Evolutionary conservation across 2,113 vertebrate species (phyloP).

Genomic region (Menura novaehollandiae): DNA sequence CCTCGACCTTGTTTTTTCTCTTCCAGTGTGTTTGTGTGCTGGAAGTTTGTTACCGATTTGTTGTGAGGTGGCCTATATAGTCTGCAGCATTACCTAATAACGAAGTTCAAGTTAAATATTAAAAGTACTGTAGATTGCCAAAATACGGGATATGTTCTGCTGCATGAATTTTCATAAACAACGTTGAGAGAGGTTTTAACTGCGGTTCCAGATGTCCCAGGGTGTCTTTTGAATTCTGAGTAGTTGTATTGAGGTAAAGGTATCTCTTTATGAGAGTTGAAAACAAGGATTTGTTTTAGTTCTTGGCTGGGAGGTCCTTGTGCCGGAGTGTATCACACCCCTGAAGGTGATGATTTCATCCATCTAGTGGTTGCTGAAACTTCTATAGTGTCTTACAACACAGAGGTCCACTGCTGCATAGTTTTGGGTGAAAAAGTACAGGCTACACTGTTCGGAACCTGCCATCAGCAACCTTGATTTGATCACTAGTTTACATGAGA

Average conservation of each 20-base stretch:
- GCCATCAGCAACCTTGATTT: neutral
- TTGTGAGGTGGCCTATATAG: fast-evolving
- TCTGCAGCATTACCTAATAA: fast-evolving
- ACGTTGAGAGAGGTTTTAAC: neutral
- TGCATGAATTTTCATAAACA: fast-evolving
- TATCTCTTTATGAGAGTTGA: fast-evolving
- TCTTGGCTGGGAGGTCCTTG: neutral
- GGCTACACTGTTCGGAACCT: neutral
- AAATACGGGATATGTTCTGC: fast-evolving
- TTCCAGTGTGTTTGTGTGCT: fast-evolving
- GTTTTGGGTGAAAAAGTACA: neutral
- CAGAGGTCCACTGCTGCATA: neutral
- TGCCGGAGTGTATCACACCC: neutral
- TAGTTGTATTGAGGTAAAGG: neutral
- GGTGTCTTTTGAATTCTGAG: neutral
- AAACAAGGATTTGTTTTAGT: neutral
- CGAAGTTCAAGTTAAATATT: fast-evolving
- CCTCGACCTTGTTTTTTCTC: fast-evolving
- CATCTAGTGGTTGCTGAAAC: neutral
- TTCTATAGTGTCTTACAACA: fast-evolving
- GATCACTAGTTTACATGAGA: neutral
- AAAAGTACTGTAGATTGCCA: neutral
- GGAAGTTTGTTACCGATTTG: neutral
- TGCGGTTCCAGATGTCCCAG: neutral
- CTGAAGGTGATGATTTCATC: neutral